phyloP scores from a whole-genome alignment of 2,888 invertebrate genomes.

The Acrobasis repandana region DNA sequence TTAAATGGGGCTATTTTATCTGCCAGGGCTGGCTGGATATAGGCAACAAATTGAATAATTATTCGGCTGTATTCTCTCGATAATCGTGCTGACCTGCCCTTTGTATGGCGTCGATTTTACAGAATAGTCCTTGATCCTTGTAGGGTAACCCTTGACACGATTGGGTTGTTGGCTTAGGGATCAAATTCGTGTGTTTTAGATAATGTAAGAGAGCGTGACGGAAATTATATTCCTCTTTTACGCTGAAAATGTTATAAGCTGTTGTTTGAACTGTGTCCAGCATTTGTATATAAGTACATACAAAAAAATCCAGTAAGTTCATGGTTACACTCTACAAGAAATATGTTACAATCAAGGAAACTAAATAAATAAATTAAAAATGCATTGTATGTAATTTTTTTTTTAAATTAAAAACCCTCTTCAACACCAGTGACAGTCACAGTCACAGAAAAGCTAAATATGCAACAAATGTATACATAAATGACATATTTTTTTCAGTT shows the following conservation, averaged over 20 bases:
- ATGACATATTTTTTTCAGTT: no score
- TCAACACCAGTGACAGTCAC: no score
- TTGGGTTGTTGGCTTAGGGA: conserved; percentile 19
- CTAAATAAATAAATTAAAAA: no score
- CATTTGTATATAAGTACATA: no score
- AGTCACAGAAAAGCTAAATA: no score
- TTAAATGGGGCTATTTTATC: conserved; percentile 61
- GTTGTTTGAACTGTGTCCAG: no score
- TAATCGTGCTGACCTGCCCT: conserved; percentile 60
- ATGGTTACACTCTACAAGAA: no score
- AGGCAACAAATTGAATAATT: conserved; percentile 76
- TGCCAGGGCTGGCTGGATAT: conserved; percentile 36
- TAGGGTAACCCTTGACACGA: conserved; percentile 38
- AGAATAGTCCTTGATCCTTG: conserved; percentile 41
- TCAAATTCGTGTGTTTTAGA: not conserved
- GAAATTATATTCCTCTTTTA: not conserved
- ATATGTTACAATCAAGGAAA: no score
- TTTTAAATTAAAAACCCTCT: no score
- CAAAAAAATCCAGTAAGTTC: no score
- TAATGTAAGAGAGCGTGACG: not conserved
- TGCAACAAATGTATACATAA: no score
- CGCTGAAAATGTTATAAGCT: not conserved
- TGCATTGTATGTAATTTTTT: no score
- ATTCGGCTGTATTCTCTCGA: conserved; percentile 62
- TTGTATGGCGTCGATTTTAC: conserved; percentile 46